A percentile compares a stretch with the other conserved stretches of the same genome.
Evolutionary conservation across 2,113 vertebrate genomes (phyloP).

Genomic region (Megaceryle maxima): DNA sequence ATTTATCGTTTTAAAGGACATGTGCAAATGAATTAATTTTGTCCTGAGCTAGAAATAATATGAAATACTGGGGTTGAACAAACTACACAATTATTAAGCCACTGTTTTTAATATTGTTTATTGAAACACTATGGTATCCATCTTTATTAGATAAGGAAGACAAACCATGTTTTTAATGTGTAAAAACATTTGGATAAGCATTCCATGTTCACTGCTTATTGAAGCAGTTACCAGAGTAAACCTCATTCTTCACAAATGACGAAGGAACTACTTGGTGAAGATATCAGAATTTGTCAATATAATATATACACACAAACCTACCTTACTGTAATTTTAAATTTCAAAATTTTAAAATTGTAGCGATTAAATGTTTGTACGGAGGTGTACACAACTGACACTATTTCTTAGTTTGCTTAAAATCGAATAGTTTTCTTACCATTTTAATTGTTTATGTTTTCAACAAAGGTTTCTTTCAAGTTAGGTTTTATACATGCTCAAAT

Average conservation of each 20-base stretch:
- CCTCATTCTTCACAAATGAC: neutral
- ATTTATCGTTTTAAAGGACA: neutral
- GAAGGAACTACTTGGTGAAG: neutral
- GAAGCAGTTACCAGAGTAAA: conserved; percentile 35
- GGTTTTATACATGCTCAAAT: neutral
- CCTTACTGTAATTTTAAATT: neutral
- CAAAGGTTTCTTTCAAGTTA: neutral
- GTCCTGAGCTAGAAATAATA: neutral
- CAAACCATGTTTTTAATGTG: neutral
- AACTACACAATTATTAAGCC: neutral
- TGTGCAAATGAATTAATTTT: neutral
- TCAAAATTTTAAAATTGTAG: neutral
- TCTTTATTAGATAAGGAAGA: neutral
- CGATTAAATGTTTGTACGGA: neutral
- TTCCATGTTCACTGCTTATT: conserved; percentile 25
- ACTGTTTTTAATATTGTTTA: neutral
- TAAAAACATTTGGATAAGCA: neutral
- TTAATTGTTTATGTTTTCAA: neutral
- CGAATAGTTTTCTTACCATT: neutral
- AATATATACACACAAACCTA: neutral
- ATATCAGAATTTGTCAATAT: neutral
- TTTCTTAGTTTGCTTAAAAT: neutral
- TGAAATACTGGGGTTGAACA: neutral
- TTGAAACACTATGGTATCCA: neutral
- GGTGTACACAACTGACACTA: neutral